Base-by-base conservation (phyloP, 2,113 vertebrate species). In the Gavia stellata region DNA sequence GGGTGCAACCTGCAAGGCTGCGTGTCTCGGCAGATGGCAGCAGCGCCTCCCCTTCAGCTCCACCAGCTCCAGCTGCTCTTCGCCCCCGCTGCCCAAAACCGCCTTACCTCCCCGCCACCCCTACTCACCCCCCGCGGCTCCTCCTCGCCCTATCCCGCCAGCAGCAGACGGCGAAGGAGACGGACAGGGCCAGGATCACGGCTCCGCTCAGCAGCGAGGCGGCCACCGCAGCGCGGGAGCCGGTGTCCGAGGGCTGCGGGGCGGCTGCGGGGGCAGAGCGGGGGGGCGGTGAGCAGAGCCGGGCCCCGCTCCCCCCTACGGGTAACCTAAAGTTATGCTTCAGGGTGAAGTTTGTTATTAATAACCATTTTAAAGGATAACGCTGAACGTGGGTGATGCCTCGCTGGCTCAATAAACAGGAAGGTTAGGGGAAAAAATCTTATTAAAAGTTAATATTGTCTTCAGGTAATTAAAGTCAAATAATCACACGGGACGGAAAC, bases 111-210 rank as follows among this genome's bases (percentile, higher is more conserved):
- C 34, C 40, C 1, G 3, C 6, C 63, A 17, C 20, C 31, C 53
- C 0, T 90, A 95, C 95, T 96, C 86, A 96, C 97, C 70, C 89
- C 1, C 18, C 56, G 4, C 28, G 63, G 40, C n/a, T 93, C 55
- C 24, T 95, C 67, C 96, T 94, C 71, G 95, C 95, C 66, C 98
- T 97, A 59, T 97, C 91, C 67, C 98, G 98, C 92, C 99, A 97
- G 87, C 98, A 99, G 98, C 98, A 99, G 81, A 98, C 72, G 62
- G 98, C 97, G 80, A 99, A 99, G 95, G 98, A 98, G 74, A 98
- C 44, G 42, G 98, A 98, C 94, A 98, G 97, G 33, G 96, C 97
- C n/a, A 99, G 95, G 96, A 99, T 99, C 52, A 98, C 88, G 10
- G 98, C 97, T 65, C 98, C 98, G 21, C 98, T 99, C 81, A 99